Evolutionary conservation across 2,113 vertebrate species (phyloP).

Genomic region (Limnothrissa miodon): DNA sequence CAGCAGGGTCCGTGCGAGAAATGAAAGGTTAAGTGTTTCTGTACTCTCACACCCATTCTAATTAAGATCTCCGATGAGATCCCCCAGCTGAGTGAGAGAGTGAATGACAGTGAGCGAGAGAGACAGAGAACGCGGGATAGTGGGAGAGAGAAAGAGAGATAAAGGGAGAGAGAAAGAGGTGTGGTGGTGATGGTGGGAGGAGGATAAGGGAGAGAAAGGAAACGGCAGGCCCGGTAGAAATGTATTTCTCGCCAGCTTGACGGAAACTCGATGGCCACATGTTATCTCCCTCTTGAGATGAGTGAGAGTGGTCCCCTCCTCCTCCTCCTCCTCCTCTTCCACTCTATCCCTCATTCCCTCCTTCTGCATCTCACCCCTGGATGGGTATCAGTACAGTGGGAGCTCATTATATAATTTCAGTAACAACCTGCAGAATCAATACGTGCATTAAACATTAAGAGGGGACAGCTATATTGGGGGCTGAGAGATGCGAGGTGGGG

Average conservation of each 20-base stretch:
- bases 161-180: not conserved
- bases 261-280: constrained; percentile 42
- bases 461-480: constrained; percentile 67
- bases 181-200: not conserved
- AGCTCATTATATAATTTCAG: constrained; percentile 70
- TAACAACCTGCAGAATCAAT: constrained; percentile 64
- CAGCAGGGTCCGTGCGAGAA: not conserved
- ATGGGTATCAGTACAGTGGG: constrained; percentile 41
- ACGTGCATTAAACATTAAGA: constrained; percentile 73
- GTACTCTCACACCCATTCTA: constrained; percentile 45
- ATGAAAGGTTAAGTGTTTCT: constrained; percentile 39
- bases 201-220: constrained; percentile 20
- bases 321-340: not conserved
- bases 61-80: constrained; percentile 56
- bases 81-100: not conserved
- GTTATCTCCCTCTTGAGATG: constrained; percentile 54
- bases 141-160: not conserved
- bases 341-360: not conserved
- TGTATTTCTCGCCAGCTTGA: constrained; percentile 46
- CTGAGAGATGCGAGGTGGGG: constrained; percentile 61
- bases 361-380: constrained; percentile 18
- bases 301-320: constrained; percentile 23
- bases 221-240: constrained; percentile 29
- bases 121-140: not conserved
- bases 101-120: not conserved